Conservation (phyloP, 2,888 invertebrate species). For the Apoda limacodes region DNA sequence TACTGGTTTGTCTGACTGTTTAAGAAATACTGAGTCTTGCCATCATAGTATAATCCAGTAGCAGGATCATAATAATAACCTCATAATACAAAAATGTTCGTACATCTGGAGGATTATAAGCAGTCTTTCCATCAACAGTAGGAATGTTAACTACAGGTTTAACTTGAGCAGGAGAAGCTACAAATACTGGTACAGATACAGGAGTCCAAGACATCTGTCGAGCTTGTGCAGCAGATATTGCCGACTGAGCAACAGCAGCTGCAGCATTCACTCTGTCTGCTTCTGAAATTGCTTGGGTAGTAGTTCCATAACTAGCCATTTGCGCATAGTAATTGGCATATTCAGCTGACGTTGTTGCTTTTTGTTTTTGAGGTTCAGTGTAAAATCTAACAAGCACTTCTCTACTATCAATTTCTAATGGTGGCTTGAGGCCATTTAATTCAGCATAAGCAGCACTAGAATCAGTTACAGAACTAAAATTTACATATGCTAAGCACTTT, state of each 20-base stretch:
- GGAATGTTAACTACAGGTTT: constrained; percentile 57
- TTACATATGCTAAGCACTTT: constrained; percentile 62
- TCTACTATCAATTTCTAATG: constrained; percentile 64
- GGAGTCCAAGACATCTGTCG: constrained; percentile 61
- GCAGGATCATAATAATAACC: constrained; percentile 96
- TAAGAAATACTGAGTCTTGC: constrained; percentile 95
- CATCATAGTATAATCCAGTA: constrained; percentile 96
- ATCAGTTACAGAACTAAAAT: constrained; percentile 56
- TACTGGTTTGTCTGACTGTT: constrained; percentile 92
- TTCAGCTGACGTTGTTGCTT: constrained; percentile 28
- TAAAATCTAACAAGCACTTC: constrained; percentile 71
- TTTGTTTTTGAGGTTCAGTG: constrained; percentile 52
- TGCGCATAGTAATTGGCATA: constrained; percentile 49
- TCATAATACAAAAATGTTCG: constrained; percentile 94
- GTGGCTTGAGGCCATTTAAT: constrained; percentile 38
- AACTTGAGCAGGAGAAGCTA: constrained; percentile 46
- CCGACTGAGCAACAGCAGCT: constrained; percentile 90
- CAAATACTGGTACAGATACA: constrained; percentile 63
- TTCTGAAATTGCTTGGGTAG: constrained; percentile 76
- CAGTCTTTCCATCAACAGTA: constrained; percentile 74
- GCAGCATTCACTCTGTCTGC: constrained; percentile 85
- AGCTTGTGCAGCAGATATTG: constrained; percentile 73
- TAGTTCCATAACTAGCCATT: constrained; percentile 68
- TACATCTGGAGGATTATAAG: constrained; percentile 85
- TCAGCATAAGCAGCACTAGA: constrained; percentile 52